phyloP scores from a whole-genome alignment of 2,797 vertebrate species.

The Allobates femoralis region DNA sequence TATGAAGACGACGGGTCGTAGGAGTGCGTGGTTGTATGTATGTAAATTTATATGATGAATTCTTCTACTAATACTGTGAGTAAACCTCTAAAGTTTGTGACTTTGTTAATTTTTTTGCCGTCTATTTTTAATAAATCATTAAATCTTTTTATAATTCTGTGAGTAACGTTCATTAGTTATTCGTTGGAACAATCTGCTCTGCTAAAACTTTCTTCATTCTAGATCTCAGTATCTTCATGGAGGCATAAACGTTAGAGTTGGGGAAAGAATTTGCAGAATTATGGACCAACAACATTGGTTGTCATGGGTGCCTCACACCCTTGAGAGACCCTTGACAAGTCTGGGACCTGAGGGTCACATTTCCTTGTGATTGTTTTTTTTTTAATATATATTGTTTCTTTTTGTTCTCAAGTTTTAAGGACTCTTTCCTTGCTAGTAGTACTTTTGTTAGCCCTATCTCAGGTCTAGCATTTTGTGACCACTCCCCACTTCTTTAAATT shows the following conservation, averaged over 20 bases:
- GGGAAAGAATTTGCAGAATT: no score
- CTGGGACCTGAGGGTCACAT: no score
- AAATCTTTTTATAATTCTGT: slow-evolving; percentile 51
- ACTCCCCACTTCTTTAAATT: no score
- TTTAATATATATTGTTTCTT: no score
- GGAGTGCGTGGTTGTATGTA: slow-evolving; percentile 11
- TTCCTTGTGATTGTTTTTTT: no score
- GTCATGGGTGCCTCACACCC: no score
- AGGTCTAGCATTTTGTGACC: no score
- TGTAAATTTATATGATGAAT: slow-evolving; percentile 17
- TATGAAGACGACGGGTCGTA: neutral
- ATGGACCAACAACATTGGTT: no score
- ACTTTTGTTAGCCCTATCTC: no score
- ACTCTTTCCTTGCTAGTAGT: no score
- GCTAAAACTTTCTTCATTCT: neutral
- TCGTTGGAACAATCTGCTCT: neutral
- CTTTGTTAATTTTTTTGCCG: slow-evolving; percentile 19
- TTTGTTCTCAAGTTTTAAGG: no score
- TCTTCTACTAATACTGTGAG: slow-evolving; percentile 46
- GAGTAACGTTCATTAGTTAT: neutral
- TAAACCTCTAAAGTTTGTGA: slow-evolving; percentile 17
- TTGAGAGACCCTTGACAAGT: no score
- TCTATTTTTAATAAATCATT: slow-evolving; percentile 62
- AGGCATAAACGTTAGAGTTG: neutral
- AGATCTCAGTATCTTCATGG: neutral